Evolutionary conservation across 2,113 vertebrate species (phyloP), one percentile per base, ranked within the genome.

Genomic region (Cichladusa arquata): DNA sequence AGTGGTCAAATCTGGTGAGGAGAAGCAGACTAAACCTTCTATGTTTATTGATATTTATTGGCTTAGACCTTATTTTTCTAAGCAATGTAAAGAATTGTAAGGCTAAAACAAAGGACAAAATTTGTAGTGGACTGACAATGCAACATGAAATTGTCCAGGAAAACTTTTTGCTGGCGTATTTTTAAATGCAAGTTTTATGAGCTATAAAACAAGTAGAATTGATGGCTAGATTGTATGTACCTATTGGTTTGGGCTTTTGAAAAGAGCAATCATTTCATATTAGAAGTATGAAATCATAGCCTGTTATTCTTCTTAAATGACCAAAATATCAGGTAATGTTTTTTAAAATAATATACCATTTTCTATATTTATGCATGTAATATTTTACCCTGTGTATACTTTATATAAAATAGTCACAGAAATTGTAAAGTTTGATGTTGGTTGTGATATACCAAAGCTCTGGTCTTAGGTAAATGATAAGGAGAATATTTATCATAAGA

Each of bases 321-420:
- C 86, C 23, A 61, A 69, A 95, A 91, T 86, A 94, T 29, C 57
- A 96, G 57, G n/a, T 96, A 91, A 47, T 73, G n/a, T 87, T 25
- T 95, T 95, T 77, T 29, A 67, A 94, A 93, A 92, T 64, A 31
- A 6, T 25, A 58, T 2, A 51, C 5, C 2, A 6, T 36, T 54
- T 69, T 77, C 60, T 81, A 2, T 5, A 42, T 88, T 92, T 18
- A 26, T 26, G 18, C 28, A 48, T 54, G 26, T 47, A 42, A 29
- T 56, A 23, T 33, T 88, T 85, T 84, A 69, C 18, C 11, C 7
- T 45, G 6, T 42, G 8, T 65, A 5, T 42, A 16, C 22, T 90
- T 64, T 9, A 42, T 40, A 36, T 24, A n/a, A 73, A 78, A 65
- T 16, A 77, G 8, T 54, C 67, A 71, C 16, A 48, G 29, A 65